Evolutionary conservation across 2,888 invertebrate species (phyloP), one percentile per base, ranked within the genome.

Genomic region (Apotomis turbidana): DNA sequence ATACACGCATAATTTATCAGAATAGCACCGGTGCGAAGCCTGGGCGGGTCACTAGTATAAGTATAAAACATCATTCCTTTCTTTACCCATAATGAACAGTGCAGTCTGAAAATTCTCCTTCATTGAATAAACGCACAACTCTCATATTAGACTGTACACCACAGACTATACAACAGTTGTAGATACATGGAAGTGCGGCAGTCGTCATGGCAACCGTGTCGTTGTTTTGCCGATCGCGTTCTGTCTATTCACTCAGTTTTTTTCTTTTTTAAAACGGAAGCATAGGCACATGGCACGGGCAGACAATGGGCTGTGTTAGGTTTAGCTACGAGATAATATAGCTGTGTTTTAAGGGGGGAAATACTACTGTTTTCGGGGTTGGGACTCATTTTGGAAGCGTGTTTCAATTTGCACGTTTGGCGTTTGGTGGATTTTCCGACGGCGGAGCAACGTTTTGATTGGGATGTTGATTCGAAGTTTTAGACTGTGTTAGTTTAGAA

Each of bases 161-260:
- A 71, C 46, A 71, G 66, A 60, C 70, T 66, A 60, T 54, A 54
- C 9, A 68, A 8, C 36, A 9, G n/a, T 58, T 58, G 38, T 38
- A 41, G 52, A 57, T 69, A 74, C 70, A 72, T 59, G 70, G 57
- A 57, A 81, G 87, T 87, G 88, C 90, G 87, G 86, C 87, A 86
- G 89, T 90, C 81, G 81, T 89, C 84, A 89, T 90, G 82, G 88
- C 81, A 85, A 89, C 90, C 75, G 78, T 82, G 84, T 87, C 87
- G 89, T 90, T 90, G 91, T 92, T 92, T 92, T 90, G 90, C 86
- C 91, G 87, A 91, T 91, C 80, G 84, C 85, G 81, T 82, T 85
- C 66, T 72, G 84, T 86, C 83, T 85, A 84, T 83, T 82, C 85
- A 83, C 86, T 87, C 85, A 83, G 82, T 86, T 84, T 80, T 80